Base-by-base conservation (phyloP, 2,888 invertebrate species). In the Gibbula magus region DNA sequence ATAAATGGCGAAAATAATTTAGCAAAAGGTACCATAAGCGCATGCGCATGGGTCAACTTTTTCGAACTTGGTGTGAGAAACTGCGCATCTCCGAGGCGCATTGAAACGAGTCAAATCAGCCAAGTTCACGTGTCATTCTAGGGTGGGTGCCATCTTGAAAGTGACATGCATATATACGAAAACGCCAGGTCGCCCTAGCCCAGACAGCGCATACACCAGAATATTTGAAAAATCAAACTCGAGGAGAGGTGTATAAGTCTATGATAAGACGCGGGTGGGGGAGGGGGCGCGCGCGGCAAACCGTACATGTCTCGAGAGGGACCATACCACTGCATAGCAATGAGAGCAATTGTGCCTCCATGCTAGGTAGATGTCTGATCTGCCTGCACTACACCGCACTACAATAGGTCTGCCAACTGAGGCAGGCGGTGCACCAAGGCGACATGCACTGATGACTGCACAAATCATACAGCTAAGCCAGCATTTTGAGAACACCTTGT, bases 21-120 rank as follows among this genome's bases (percentile, higher is more conserved):
- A 61, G 29, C 61, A 61, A 61, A 54, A 61, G 29, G 29, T 61
- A 61, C 16, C 29, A 61, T 29, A 29, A 35, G 39, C 70, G 70
- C 70, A 70, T 70, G 70, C 70, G 70, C 70, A 39, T 29, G 35
- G 29, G 32, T 70, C 29, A 29, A 70, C 39, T 70, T 70, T 67
- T 70, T 29, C 32, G 35, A 70, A 32, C 20, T 70, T 25, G 39
- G 35, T 18, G 70, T 35, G 35, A 35, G 35, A 35, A 70, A 20
- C 20, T 70, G 70, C 70, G 70, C 70, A 70, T 70, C 70, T 35
- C 70, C 35, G 70, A 35, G 70, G 70, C 70, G 70, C 70, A 70
- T 25, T 61, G 35, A 70, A 20, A 35, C 70, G 35, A 32, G 70
- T 70, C 39, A 20, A 35, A 32, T 39, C 25, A 35, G 35, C 10